These are phyloP conservation scores for Gobiocypris rarus DNA, from an alignment of 2,113 vertebrate genomes.

Conservation along the genomic window DNA sequence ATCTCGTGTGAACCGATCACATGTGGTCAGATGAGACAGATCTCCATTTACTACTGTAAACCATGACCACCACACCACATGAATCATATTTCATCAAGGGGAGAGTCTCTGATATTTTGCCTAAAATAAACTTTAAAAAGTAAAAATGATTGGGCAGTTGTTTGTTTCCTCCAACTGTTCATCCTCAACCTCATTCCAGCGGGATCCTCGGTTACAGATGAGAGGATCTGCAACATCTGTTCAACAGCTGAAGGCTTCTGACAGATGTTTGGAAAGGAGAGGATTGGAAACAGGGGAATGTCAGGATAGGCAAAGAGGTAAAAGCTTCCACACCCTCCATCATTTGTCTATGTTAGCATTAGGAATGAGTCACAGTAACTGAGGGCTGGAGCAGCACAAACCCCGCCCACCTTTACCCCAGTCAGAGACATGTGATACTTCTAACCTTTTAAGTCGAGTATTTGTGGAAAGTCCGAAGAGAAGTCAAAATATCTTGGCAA, in stretches of 20 bases:
- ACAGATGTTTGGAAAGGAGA: conserved; percentile 24
- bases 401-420: neutral
- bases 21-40: neutral
- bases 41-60: neutral
- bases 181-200: conserved; percentile 24
- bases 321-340: conserved; percentile 9
- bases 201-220: conserved; percentile 16
- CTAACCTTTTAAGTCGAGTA: conserved; percentile 12
- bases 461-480: neutral
- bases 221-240: conserved; percentile 25
- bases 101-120: neutral
- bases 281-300: conserved; percentile 17
- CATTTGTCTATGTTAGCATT: conserved; percentile 30
- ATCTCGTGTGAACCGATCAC: neutral
- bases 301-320: neutral
- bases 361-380: conserved; percentile 26
- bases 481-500: conserved; percentile 10
- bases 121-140: neutral
- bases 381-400: neutral
- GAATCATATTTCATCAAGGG: neutral
- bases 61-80: conserved; percentile 6
- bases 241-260: conserved; percentile 30
- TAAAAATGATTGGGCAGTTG: neutral
- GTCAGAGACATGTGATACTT: neutral
- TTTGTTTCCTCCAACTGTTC: conserved; percentile 12